A percentile compares a stretch with the other conserved stretches of the same genome.
These are phyloP conservation scores for Lophius americanus DNA, from an alignment of 2,797 vertebrate genomes.

Conservation along the genomic window DNA sequence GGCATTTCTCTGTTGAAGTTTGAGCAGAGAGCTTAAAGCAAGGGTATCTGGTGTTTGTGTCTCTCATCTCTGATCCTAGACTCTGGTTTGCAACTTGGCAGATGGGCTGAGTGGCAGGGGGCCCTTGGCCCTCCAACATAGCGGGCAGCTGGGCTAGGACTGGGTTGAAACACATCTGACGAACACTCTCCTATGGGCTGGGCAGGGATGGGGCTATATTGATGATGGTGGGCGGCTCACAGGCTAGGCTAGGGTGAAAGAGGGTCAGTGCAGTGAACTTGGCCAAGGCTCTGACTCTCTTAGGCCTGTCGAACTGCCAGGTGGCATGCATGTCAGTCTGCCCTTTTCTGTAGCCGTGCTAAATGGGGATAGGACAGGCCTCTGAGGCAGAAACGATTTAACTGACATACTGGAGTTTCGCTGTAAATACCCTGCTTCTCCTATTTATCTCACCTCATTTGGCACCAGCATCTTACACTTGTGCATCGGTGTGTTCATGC, in stretches of 20 bases:
- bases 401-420: constrained; percentile 69
- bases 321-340: constrained; percentile 55
- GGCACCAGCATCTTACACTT: constrained; percentile 45
- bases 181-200: constrained; percentile 59
- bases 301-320: constrained; percentile 63
- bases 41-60: constrained; percentile 58
- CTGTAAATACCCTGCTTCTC: constrained; percentile 76
- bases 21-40: constrained; percentile 58
- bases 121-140: constrained; percentile 78
- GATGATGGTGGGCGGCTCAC: constrained; percentile 57
- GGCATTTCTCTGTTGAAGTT: constrained; percentile 60
- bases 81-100: constrained; percentile 74
- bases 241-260: constrained; percentile 64
- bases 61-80: constrained; percentile 67
- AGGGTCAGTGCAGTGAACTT: constrained; percentile 68
- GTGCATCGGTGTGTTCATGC: background rate
- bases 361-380: constrained; percentile 70
- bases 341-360: constrained; percentile 63
- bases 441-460: constrained; percentile 68
- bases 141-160: constrained; percentile 75
- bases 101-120: constrained; percentile 81
- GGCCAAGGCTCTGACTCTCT: constrained; percentile 59
- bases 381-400: constrained; percentile 67
- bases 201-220: constrained; percentile 45
- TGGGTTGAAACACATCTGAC: constrained; percentile 76